phyloP scores from a whole-genome alignment of 2,113 vertebrate genomes.

The Cichladusa arquata region DNA sequence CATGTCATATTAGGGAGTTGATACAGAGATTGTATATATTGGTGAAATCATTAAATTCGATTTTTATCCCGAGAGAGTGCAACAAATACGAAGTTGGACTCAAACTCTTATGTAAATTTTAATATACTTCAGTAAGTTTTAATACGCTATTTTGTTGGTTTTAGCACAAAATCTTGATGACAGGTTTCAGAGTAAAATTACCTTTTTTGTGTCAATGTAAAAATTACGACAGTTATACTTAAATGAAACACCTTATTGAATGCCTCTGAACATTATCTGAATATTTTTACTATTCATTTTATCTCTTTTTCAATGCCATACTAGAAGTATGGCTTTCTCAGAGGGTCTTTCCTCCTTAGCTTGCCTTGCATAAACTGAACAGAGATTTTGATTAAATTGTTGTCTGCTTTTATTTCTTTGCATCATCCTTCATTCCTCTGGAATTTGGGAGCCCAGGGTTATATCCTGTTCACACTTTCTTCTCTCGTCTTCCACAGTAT shows the following conservation, averaged over 20 bases:
- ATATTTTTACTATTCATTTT: background rate
- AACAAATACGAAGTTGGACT: background rate
- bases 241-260: background rate
- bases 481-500: background rate
- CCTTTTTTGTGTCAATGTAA: too few relatives aligned
- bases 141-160: background rate
- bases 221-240: background rate
- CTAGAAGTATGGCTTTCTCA: background rate
- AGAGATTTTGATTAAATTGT: background rate
- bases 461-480: background rate
- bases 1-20: slow-evolving; percentile 27
- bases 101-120: background rate
- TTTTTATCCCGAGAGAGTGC: background rate
- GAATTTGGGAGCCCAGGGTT: background rate
- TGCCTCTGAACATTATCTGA: background rate
- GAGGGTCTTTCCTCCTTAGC: background rate
- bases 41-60: slow-evolving; percentile 2
- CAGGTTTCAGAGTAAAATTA: background rate
- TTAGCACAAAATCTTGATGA: background rate
- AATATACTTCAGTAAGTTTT: background rate
- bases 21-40: background rate
- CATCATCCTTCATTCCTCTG: background rate
- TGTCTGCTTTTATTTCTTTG: background rate
- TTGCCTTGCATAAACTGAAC: background rate
- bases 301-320: background rate